Conservation (phyloP, 2,113 vertebrate species). For the Vicugna pacos region DNA sequence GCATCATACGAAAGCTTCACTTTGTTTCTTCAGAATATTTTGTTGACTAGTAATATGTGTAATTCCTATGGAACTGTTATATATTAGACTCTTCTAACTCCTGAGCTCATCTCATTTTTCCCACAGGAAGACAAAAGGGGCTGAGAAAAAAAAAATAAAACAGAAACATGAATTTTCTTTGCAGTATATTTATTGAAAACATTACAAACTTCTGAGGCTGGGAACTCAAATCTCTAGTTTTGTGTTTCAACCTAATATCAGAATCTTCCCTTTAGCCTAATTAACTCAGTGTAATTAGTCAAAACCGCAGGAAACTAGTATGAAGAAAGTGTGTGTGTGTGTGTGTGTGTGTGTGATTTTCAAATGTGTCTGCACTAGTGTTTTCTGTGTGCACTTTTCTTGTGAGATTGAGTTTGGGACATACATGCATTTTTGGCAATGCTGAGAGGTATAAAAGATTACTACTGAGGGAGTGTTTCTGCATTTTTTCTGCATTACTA, state of each 20-base stretch:
- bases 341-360: neutral
- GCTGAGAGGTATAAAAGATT: neutral
- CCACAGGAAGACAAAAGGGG: neutral
- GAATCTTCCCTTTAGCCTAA: neutral
- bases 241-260: neutral
- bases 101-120: neutral
- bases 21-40: neutral
- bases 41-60: conserved; percentile 16
- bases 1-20: neutral
- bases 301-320: neutral
- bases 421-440: neutral
- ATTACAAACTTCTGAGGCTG: neutral
- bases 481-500: neutral
- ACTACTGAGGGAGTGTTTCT: neutral
- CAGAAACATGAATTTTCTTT: neutral
- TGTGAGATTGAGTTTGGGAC: neutral
- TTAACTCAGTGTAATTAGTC: neutral
- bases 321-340: neutral
- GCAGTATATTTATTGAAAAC: neutral
- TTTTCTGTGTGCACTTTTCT: neutral
- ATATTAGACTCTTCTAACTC: neutral
- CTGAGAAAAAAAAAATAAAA: neutral
- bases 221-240: neutral
- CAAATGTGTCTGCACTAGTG: neutral
- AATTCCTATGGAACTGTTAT: neutral